Evolutionary conservation across 2,113 vertebrate species (phyloP), one percentile per base, ranked within the genome.

Genomic region (Megaleporinus macrocephalus): DNA sequence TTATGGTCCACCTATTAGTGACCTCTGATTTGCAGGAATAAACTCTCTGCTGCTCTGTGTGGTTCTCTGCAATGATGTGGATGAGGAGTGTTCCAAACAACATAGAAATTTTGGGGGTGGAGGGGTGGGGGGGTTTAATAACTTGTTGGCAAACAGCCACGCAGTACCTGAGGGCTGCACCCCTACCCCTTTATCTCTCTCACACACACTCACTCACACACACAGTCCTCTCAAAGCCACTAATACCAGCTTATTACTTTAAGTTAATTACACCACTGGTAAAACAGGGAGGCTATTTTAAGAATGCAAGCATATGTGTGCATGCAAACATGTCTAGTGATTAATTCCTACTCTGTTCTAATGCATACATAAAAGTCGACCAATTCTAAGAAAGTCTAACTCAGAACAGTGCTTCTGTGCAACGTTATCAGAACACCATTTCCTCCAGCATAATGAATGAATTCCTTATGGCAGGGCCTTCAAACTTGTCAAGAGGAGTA

Each of bases 201-300:
- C 18, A 41, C 55, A 3, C 41, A 36, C 30, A 81, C 5, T 2
- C 59, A 63, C 13, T 27, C 36, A 47, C 65, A 59, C 70, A 59
- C 44, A 69, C 74, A 84, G 79, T 26, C 22, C 80, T 81, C 79
- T 86, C 81, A 87, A 81, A 72, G 63, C 82, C 75, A 66, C 65
- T 90, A 89, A 90, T 90, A 84, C 85, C 76, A 86, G 80, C 85
- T 89, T 88, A 90, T 87, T 88, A 89, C 84, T 79, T 82, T 79
- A 89, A 87, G 83, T 88, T 88, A 51, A 88, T 89, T 86, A 79
- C 79, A 84, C 61, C 75, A 70, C 6, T 16, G 26, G 85, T 81
- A 85, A 55, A 79, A 86, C 79, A 72, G 41, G 70, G 71, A 75
- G 77, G 70, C 59, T 89, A 81, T 89, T 89, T 74, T 86, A 66